phyloP scores from a whole-genome alignment of 2,113 vertebrate genomes.

The Elaphurus davidianus region DNA sequence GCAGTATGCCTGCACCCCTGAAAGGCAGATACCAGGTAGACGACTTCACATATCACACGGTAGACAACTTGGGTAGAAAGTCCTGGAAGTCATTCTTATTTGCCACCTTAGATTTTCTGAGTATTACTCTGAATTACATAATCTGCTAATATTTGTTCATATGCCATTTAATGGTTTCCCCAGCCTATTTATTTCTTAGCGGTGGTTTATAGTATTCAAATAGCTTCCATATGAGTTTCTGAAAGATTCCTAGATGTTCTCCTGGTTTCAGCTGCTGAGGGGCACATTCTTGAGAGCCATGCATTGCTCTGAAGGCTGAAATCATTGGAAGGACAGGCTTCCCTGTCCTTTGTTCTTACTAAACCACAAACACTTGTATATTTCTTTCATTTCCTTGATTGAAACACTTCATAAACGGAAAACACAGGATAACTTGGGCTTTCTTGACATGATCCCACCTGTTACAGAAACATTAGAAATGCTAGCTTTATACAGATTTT shows the following conservation, averaged over 20 bases:
- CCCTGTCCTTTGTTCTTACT: neutral
- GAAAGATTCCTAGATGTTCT: neutral
- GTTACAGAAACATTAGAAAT: neutral
- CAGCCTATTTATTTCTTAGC: neutral
- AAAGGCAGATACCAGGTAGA: neutral
- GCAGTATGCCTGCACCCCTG: neutral
- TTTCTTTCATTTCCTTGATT: neutral
- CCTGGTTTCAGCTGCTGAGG: neutral
- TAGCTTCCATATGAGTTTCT: neutral
- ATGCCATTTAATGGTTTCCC: neutral
- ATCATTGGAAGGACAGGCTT: neutral
- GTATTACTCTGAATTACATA: neutral
- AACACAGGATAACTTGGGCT: neutral
- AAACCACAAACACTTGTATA: neutral
- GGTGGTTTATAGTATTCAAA: neutral
- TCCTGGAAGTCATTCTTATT: neutral
- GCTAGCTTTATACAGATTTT: neutral
- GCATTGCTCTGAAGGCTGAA: neutral
- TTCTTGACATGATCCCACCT: neutral
- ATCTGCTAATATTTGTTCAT: neutral
- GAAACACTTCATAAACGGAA: neutral
- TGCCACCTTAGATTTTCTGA: neutral
- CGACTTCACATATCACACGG: neutral
- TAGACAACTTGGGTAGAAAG: neutral
- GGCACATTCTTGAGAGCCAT: accelerated